phyloP scores from a whole-genome alignment of 2,113 vertebrate genomes.

The Piprites chloris region DNA sequence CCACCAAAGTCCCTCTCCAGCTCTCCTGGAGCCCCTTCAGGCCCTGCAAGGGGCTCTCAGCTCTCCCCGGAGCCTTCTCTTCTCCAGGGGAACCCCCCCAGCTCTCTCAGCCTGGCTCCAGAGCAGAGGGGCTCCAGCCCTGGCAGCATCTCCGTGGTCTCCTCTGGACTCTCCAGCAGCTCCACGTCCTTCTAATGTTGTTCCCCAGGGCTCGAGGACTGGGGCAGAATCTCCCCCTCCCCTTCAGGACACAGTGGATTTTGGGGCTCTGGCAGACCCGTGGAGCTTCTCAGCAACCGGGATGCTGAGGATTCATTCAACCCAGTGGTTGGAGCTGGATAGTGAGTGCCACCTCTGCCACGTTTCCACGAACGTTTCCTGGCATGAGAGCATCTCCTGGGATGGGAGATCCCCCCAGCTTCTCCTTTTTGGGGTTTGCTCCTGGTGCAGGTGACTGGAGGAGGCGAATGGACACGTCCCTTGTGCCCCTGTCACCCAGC shows the following conservation, averaged over 20 bases:
- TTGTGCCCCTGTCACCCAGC: background rate
- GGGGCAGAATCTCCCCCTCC: background rate
- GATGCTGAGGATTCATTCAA: background rate
- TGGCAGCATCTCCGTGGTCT: background rate
- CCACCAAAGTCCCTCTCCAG: background rate
- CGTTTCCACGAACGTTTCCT: no score
- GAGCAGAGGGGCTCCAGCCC: no score
- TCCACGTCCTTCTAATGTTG: background rate
- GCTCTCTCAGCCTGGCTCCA: background rate
- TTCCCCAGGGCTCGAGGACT: background rate
- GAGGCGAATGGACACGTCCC: background rate
- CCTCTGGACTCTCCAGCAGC: background rate
- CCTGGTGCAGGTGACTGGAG: background rate
- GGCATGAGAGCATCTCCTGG: background rate
- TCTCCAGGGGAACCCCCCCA: background rate
- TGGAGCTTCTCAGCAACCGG: background rate
- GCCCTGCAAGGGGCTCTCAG: background rate
- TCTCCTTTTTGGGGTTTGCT: background rate
- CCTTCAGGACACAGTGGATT: background rate
- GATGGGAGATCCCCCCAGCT: background rate
- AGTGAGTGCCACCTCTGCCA: no score
- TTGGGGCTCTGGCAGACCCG: background rate
- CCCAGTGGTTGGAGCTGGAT: no score
- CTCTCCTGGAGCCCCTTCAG: background rate
- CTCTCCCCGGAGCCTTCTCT: background rate